Base-by-base conservation (phyloP, 2,888 invertebrate genomes). In the Electrophaes corylata region DNA sequence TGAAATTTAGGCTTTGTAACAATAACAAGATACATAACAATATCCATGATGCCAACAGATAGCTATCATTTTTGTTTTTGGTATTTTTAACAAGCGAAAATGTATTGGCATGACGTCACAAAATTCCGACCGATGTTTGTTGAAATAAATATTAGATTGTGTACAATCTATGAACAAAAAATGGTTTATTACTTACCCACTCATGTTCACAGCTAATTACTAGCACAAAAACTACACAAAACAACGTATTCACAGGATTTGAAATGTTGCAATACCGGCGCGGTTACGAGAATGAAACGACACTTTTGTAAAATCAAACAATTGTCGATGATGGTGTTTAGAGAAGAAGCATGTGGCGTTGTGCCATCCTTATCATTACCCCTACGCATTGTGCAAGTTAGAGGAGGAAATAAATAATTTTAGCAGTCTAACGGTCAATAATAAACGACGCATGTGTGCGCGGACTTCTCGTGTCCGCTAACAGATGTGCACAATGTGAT, bases 141-240 rank as follows among this genome's bases (percentile, higher is more conserved):
- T 43, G 10, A 43, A 43, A 43, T 43, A 43, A 43, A 26, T 43
- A 43, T 43, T 43, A 43, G 26, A 26, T 43, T 26, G 26, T 43
- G 26, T 26, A 43, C 43, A 43, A 43, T 43, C 26, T 43, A 43
- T 43, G 26, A 43, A 43, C 43, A 26, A 43, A 43, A 43, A 43
- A 43, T 26, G 26, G 26, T 43, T 43, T 43, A 43, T 43, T 43
- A 43, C 43, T 43, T 43, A 43, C 44, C 44, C 44, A 44, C 44
- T 44, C 44, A 44, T 44, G 44, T 44, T 44, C 14, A 44, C 29
- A 44, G 29, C 44, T 16, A 41, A 41, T 41, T 23, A 41, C 41
- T 41, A 41, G 41, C 41, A 41, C 41, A 44, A 44, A 44, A 44
- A 43, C 43, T 26, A 43, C 44, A 44, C 44, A 44, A 44, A 29